A percentile compares a stretch with the other conserved stretches of the same genome.
Evolutionary conservation across 2,797 vertebrate genomes (phyloP).

Genomic region (Microctenopoma steveboyesi): DNA sequence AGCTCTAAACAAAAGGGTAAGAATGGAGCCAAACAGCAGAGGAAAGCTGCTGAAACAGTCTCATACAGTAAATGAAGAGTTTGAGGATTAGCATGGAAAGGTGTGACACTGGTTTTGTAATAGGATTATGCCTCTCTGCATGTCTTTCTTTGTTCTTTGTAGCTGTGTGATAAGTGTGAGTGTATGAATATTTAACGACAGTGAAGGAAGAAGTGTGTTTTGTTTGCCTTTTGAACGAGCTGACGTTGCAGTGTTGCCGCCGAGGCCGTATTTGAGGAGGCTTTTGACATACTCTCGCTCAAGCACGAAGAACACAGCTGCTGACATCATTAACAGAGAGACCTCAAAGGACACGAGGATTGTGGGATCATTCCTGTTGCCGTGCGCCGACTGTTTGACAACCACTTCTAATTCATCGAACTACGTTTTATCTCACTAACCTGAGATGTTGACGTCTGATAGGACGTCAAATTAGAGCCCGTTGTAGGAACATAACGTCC

Average conservation of each 20-base stretch:
- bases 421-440: background rate
- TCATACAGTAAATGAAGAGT: no score
- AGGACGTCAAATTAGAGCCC: background rate
- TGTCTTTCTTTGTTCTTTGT: background rate
- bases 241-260: conserved; percentile 38
- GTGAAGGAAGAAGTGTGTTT: conserved; percentile 1
- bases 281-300: conserved; percentile 12
- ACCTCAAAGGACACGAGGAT: background rate
- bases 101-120: no score
- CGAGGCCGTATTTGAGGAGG: conserved; percentile 2
- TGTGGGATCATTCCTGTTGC: background rate
- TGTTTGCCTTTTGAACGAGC: conserved; percentile 15
- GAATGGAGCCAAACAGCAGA: no score
- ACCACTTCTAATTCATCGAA: background rate
- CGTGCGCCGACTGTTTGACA: conserved; percentile 2
- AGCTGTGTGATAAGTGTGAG: conserved; percentile 11
- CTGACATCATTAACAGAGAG: conserved; percentile 20
- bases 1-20: no score
- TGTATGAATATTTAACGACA: conserved; percentile 35
- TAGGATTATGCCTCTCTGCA: no score
- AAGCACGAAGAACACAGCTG: conserved; percentile 30
- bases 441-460: background rate
- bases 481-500: background rate
- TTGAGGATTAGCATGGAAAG: no score
- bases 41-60: no score